Base-by-base conservation (phyloP, 2,888 invertebrate genomes). In the Camptogramma bilineatum region DNA sequence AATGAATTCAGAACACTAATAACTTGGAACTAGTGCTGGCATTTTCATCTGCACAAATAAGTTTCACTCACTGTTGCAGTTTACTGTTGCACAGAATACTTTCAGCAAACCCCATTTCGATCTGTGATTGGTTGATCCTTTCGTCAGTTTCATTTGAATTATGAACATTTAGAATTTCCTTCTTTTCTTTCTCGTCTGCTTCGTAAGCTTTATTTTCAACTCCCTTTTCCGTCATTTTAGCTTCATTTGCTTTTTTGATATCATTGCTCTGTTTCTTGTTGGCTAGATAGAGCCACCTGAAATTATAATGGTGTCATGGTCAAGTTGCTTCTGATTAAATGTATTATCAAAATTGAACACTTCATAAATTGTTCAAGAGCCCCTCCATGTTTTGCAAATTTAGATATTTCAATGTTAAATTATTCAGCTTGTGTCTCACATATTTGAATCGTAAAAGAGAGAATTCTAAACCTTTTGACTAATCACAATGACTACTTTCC, bases 241-340 rank as follows among this genome's bases (percentile, higher is more conserved):
- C 73, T 55, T 75, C 80, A 51, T 72, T 73, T 69, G 67, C 83
- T 51, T 74, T 73, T 31, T 75, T 75, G 64, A 63, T 63, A 64
- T 78, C 71, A 64, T 75, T 74, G 21, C 68, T 76, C 59, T 95
- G 94, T 76, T 94, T 94, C 75, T 94, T 94, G 76, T 95, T 95
- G 55, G 95, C 95, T 70, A 94, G 86, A 82, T 96, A 96, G 84
- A 96, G 91, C 96, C 96, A 96, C 61, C 96, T 96, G 84, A 56
- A 93, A 50, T 5, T 0, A 24, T n/a, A 50, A 16, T 16, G 8
- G 13, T 44, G 17, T 44, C 44, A 44, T 17, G 44, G 17, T 17
- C 44, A 44, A 44, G 34, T 44, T 44, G 1, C 16, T 44, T 16
- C 16, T 44, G 2, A 44, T 16, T 4, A 44, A 5, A 17, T 16